These are phyloP conservation scores for Amia ocellicauda DNA, from an alignment of 2,113 vertebrate species.

Conservation along the genomic window DNA sequence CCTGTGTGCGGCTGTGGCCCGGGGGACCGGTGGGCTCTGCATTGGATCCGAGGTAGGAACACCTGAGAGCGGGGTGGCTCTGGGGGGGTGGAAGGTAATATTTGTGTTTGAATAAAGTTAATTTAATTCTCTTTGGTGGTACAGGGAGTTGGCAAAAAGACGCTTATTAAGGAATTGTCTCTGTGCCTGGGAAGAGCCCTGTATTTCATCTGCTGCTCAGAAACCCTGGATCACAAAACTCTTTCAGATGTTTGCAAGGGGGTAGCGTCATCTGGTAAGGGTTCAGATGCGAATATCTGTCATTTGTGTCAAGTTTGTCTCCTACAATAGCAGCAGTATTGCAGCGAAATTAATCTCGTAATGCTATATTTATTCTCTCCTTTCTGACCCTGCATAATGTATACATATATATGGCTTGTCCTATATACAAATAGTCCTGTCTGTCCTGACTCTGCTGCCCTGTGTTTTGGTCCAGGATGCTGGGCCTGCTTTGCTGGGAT, in stretches of 20 bases:
- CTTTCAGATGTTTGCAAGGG: constrained; percentile 27
- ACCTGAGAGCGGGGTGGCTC: not conserved
- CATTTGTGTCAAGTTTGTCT: too few relatives aligned
- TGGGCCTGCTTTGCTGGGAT: constrained; percentile 18
- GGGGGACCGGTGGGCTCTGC: constrained; percentile 19
- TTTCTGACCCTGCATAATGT: too few relatives aligned
- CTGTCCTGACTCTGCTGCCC: not conserved
- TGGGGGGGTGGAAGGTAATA: too few relatives aligned
- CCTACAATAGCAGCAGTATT: too few relatives aligned
- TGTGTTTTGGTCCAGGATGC: not conserved
- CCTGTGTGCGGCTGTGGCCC: constrained; percentile 9
- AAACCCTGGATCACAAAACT: constrained; percentile 14
- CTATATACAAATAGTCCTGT: too few relatives aligned
- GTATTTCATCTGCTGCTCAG: constrained; percentile 23
- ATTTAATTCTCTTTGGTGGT: not conserved
- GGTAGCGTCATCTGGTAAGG: constrained; percentile 23
- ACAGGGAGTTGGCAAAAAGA: constrained; percentile 16
- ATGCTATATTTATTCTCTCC: too few relatives aligned
- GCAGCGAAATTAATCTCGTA: too few relatives aligned
- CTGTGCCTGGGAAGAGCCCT: constrained; percentile 22
- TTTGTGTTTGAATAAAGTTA: too few relatives aligned
- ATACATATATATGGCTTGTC: too few relatives aligned
- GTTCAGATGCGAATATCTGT: not conserved
- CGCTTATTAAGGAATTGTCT: constrained; percentile 21
- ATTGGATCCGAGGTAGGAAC: constrained; percentile 21